Evolutionary conservation across 2,888 invertebrate species (phyloP).

Genomic region (Strigamia maritima): DNA sequence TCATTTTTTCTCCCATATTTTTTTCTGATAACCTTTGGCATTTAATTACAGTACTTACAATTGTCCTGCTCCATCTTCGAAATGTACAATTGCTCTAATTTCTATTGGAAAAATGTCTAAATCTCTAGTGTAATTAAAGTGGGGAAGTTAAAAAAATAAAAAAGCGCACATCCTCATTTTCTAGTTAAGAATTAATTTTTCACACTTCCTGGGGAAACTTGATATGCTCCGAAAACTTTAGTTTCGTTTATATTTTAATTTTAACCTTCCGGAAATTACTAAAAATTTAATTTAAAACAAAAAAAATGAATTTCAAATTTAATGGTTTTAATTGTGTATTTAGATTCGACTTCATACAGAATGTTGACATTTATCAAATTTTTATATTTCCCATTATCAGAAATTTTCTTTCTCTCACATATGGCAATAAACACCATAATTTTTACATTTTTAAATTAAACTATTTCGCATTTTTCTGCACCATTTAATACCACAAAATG

Average conservation of each 20-base stretch:
- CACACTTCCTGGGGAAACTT: slow-evolving; percentile 10
- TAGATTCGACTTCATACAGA: background rate
- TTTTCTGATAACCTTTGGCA: background rate
- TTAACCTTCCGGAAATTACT: background rate
- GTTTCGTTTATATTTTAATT: background rate
- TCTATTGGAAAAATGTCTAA: background rate
- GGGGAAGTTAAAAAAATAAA: background rate
- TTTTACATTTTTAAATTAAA: too few relatives aligned
- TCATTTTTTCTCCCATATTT: background rate
- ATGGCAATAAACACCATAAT: background rate
- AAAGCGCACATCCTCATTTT: background rate
- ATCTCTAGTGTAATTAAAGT: background rate
- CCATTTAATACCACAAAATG: background rate
- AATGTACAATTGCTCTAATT: background rate
- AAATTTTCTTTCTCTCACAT: background rate
- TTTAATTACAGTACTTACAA: slow-evolving; percentile 3
- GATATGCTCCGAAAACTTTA: background rate
- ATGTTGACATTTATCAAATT: background rate
- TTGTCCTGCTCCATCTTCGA: background rate
- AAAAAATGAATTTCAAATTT: too few relatives aligned
- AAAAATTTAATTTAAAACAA: background rate
- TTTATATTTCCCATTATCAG: background rate
- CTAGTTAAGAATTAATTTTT: background rate
- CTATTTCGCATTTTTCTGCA: background rate
- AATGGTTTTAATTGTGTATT: too few relatives aligned